Percentiles rank a stretch among this genome's conserved stretches.
Evolutionary conservation across 2,888 invertebrate genomes (phyloP).

Genomic region (Toxonevra muliebris): DNA sequence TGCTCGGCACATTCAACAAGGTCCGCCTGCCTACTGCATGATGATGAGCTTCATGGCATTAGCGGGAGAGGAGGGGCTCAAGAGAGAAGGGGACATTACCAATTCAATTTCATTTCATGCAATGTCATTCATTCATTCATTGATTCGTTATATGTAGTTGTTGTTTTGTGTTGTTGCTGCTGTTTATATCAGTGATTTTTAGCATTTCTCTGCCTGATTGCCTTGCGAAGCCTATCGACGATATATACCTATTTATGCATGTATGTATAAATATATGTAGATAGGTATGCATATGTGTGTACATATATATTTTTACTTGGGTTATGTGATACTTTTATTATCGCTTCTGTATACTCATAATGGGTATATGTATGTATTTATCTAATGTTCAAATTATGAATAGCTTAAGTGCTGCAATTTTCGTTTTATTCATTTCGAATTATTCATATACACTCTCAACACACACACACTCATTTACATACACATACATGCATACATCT

Average conservation of each 20-base stretch:
- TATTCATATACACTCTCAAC: too few species aligned
- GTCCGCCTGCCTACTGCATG: too few species aligned
- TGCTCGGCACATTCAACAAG: too few species aligned
- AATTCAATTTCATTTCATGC: constrained; percentile 32
- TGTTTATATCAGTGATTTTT: constrained; percentile 34
- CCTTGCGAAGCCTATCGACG: constrained; percentile 19
- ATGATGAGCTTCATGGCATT: too few species aligned
- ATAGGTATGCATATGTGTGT: not conserved
- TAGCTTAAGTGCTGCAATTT: constrained; percentile 28
- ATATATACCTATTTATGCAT: constrained; percentile 1
- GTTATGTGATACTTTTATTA: too few species aligned
- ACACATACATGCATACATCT: too few species aligned
- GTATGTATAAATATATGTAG: too few species aligned
- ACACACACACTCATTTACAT: too few species aligned
- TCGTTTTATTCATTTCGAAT: constrained; percentile 1
- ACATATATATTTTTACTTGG: not conserved
- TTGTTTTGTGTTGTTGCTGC: constrained; percentile 4
- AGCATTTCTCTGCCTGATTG: constrained; percentile 40
- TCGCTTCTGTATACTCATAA: too few species aligned
- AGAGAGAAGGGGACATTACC: constrained; percentile 1
- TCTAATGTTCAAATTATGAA: constrained; percentile 35
- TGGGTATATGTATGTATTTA: constrained; percentile 18
- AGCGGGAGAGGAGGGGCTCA: too few species aligned
- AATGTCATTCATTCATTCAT: constrained; percentile 21
- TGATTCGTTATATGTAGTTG: constrained; percentile 14